These are phyloP conservation scores for Melolontha melolontha DNA, from an alignment of 2,888 invertebrate genomes.

Conservation along the genomic window DNA sequence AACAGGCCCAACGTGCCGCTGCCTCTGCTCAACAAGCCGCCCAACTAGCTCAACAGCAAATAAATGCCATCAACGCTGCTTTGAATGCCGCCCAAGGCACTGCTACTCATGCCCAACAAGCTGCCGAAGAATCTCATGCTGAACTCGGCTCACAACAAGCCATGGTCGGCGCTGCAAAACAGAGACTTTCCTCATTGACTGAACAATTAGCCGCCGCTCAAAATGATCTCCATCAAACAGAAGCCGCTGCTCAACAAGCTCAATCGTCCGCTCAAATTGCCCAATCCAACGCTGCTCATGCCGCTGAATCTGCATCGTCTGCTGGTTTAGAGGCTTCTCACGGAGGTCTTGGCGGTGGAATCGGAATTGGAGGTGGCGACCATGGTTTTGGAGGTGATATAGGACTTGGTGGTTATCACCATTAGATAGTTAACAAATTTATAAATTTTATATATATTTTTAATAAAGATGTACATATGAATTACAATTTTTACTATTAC, in stretches of 20 bases:
- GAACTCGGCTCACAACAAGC: slow-evolving; percentile 80
- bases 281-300: slow-evolving; percentile 81
- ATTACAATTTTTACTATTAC: background rate
- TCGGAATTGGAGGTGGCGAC: slow-evolving; percentile 18
- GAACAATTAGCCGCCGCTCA: slow-evolving; percentile 78
- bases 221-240: slow-evolving; percentile 83
- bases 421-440: slow-evolving; percentile 27
- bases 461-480: slow-evolving; percentile 25
- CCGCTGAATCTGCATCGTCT: slow-evolving; percentile 60
- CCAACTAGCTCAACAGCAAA: slow-evolving; percentile 68
- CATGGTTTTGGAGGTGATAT: slow-evolving; percentile 4
- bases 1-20: slow-evolving; percentile 79
- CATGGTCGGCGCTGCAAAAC: slow-evolving; percentile 82
- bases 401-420: slow-evolving; percentile 33
- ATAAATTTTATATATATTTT: slow-evolving; percentile 27
- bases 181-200: slow-evolving; percentile 74
- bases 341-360: slow-evolving; percentile 20
- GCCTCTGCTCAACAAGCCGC: slow-evolving; percentile 79
- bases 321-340: slow-evolving; percentile 34
- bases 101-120: slow-evolving; percentile 80
- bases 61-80: slow-evolving; percentile 80
- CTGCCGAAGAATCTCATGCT: slow-evolving; percentile 79
- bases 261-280: slow-evolving; percentile 79
- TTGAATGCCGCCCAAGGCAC: slow-evolving; percentile 83
- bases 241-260: slow-evolving; percentile 78